Evolutionary conservation across 2,797 vertebrate species (phyloP).

Genomic region (Masticophis lateralis): DNA sequence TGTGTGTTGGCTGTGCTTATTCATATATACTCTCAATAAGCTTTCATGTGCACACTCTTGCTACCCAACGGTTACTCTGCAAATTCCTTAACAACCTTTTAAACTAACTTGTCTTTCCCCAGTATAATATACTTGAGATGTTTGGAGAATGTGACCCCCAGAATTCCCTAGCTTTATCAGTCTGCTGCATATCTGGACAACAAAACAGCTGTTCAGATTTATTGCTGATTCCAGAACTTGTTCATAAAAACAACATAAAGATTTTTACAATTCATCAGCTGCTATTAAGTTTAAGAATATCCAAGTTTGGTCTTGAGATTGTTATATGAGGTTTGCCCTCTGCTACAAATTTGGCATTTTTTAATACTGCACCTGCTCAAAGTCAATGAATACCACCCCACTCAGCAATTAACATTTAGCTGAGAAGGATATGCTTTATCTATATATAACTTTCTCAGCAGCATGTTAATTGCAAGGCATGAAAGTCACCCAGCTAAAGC

Average conservation of each 20-base stretch:
- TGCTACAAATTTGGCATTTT: not conserved
- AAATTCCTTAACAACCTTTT: not conserved
- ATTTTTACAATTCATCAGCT: conserved; percentile 96
- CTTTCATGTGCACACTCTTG: too few species aligned
- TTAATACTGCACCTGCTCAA: not conserved
- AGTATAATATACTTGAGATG: not conserved
- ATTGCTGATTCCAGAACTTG: conserved; percentile 82
- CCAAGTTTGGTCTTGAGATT: not conserved
- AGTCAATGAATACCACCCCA: not conserved
- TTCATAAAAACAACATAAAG: conserved; percentile 84
- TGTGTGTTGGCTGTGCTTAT: too few species aligned
- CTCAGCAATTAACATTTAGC: not conserved
- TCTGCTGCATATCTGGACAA: conserved; percentile 95
- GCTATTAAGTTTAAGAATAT: conserved; percentile 70
- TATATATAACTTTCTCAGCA: not conserved
- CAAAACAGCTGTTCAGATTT: conserved; percentile 96
- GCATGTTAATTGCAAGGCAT: not conserved
- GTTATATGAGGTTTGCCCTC: not conserved
- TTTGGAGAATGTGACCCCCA: not conserved
- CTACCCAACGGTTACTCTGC: too few species aligned
- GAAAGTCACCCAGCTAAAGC: not conserved
- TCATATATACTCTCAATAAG: too few species aligned
- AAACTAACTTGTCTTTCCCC: not conserved
- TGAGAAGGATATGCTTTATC: not conserved
- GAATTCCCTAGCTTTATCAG: conserved; percentile 77